Evolutionary conservation across 2,888 invertebrate genomes (phyloP).

Genomic region (Mythimna ferrago): DNA sequence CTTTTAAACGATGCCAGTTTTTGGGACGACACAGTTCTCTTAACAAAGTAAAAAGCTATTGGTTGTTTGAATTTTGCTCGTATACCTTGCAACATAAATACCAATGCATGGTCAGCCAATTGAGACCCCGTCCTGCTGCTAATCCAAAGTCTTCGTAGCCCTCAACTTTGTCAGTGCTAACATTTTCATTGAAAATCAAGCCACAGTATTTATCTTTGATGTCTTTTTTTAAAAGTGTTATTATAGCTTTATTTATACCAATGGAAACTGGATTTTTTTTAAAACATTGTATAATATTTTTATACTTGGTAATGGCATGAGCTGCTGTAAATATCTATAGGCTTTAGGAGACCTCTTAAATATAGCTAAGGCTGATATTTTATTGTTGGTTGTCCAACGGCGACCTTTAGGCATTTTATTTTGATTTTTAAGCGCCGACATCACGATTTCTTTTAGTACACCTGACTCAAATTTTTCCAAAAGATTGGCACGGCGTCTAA

Average conservation of each 20-base stretch:
- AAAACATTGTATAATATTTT: constrained; percentile 12
- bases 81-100: constrained; percentile 58
- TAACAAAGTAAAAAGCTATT: constrained; percentile 55
- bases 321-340: background rate
- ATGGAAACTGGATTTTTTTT: background rate
- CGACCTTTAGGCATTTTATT: too few species aligned
- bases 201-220: constrained; percentile 7
- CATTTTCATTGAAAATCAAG: constrained; percentile 55
- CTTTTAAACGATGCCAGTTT: constrained; percentile 15
- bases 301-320: background rate
- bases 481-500: too few species aligned
- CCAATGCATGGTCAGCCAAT: constrained; percentile 54
- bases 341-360: constrained; percentile 15
- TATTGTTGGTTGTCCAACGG: too few species aligned
- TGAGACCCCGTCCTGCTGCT: constrained; percentile 10
- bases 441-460: too few species aligned
- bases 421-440: too few species aligned
- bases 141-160: constrained; percentile 41
- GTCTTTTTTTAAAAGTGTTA: background rate
- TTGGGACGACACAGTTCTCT: constrained; percentile 47
- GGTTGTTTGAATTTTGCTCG: constrained; percentile 55
- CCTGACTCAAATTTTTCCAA: too few species aligned
- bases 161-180: constrained; percentile 40
- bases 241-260: too few species aligned
- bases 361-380: constrained; percentile 13